Evolutionary conservation across 2,113 vertebrate genomes (phyloP).

Genomic region (Heterotis niloticus): DNA sequence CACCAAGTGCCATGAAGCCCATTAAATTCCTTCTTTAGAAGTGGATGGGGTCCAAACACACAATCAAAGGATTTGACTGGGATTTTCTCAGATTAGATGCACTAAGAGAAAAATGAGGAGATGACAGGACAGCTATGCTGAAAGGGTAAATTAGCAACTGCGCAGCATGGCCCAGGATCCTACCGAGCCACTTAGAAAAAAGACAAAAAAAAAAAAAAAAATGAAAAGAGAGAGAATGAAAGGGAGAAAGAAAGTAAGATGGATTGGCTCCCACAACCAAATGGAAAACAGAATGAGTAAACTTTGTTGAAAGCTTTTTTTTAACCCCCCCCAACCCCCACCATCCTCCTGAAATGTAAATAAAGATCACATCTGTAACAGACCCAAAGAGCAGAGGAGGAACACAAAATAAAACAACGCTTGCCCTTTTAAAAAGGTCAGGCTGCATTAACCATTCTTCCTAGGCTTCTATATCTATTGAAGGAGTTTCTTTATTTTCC

Average conservation of each 20-base stretch:
- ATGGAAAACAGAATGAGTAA: slow-evolving; percentile 55
- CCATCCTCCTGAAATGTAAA: slow-evolving; percentile 51
- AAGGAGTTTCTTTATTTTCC: slow-evolving; percentile 20
- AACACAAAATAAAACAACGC: slow-evolving; percentile 33
- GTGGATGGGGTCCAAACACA: slow-evolving; percentile 93
- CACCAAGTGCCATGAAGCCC: slow-evolving; percentile 90
- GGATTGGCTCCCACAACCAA: slow-evolving; percentile 43
- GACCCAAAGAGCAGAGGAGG: slow-evolving; percentile 31
- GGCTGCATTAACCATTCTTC: slow-evolving; percentile 33
- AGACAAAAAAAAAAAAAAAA: slow-evolving; percentile 36
- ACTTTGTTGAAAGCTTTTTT: slow-evolving; percentile 59
- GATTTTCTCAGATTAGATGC: slow-evolving; percentile 97
- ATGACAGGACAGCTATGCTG: slow-evolving; percentile 79
- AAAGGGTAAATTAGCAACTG: slow-evolving; percentile 81
- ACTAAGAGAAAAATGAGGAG: slow-evolving; percentile 74
- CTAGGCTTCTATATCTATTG: slow-evolving; percentile 28
- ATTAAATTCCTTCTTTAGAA: slow-evolving; percentile 86
- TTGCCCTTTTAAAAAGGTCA: slow-evolving; percentile 38
- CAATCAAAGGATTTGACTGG: slow-evolving; percentile 96
- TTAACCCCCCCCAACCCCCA: slow-evolving; percentile 31
- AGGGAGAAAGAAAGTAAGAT: slow-evolving; percentile 38
- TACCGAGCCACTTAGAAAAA: slow-evolving; percentile 53
- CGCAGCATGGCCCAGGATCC: slow-evolving; percentile 69
- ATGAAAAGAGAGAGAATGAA: slow-evolving; percentile 2
- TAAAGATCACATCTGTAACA: slow-evolving; percentile 50